phyloP scores from a whole-genome alignment of 1,140 invertebrate genomes.

The Papilio glaucus region DNA sequence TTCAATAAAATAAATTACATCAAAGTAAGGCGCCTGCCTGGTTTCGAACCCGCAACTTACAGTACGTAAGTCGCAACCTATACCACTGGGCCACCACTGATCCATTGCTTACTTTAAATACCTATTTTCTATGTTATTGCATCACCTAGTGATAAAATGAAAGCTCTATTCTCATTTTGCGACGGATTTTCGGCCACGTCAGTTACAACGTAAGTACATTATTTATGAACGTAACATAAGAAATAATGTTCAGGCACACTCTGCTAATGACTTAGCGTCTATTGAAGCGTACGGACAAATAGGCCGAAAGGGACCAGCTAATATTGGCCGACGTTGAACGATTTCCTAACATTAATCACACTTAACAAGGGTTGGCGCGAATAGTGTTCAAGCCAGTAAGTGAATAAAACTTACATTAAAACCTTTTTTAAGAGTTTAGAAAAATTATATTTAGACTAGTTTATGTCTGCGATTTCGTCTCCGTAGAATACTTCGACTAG shows the following conservation, averaged over 20 bases:
- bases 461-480: not conserved
- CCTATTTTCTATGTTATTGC: not conserved
- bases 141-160: no score
- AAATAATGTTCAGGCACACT: not conserved
- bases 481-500: no score
- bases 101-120: no score
- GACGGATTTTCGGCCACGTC: not conserved
- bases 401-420: not conserved
- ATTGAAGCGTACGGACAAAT: constrained; percentile 61
- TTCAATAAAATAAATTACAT: no score
- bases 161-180: not conserved
- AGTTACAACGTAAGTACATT: not conserved
- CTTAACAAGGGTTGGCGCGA: constrained; percentile 22
- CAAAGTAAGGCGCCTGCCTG: no score
- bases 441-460: not conserved
- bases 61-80: no score
- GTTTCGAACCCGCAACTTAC: no score
- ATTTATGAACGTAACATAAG: not conserved
- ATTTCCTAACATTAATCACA: constrained; percentile 63
- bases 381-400: constrained; percentile 8
- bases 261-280: constrained; percentile 17
- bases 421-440: not conserved
- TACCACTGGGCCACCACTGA: no score
- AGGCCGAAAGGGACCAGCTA: constrained; percentile 64
- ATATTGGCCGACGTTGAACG: constrained; percentile 69